A percentile compares a stretch with the other conserved stretches of the same genome.
Evolutionary conservation across 92 coral and sea anemone species (phyloP).

Genomic region (Scolanthus callimorphus): DNA sequence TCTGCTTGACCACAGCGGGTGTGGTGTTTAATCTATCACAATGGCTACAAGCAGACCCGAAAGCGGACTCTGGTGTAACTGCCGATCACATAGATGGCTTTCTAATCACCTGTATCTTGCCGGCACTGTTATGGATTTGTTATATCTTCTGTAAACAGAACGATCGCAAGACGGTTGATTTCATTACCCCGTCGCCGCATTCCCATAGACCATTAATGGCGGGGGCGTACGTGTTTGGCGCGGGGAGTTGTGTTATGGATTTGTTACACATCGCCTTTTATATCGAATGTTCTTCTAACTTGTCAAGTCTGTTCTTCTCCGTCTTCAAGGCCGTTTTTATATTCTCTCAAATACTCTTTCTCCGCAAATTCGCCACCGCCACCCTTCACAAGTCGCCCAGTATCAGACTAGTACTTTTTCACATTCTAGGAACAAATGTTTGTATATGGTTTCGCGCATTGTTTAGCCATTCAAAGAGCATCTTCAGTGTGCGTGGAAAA

Average conservation of each 20-base stretch:
- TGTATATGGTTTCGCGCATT: constrained; percentile 93
- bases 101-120: constrained; percentile 91
- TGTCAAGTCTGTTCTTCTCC: constrained; percentile 87
- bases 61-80: constrained; percentile 84
- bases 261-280: constrained; percentile 86
- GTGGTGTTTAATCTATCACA: constrained; percentile 89
- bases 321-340: constrained; percentile 91
- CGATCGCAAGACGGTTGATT: constrained; percentile 92
- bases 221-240: constrained; percentile 94
- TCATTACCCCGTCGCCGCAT: constrained; percentile 76
- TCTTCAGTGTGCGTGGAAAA: constrained; percentile 44
- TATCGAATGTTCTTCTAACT: constrained; percentile 85
- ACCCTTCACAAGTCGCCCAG: constrained; percentile 92
- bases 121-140: constrained; percentile 91
- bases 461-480: constrained; percentile 79
- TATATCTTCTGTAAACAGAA: constrained; percentile 88
- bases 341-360: constrained; percentile 85
- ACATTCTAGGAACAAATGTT: constrained; percentile 91
- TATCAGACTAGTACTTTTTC: constrained; percentile 91
- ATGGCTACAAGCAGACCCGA: constrained; percentile 93
- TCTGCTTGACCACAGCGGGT: constrained; percentile 95
- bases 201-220: constrained; percentile 95
- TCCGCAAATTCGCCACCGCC: constrained; percentile 91
- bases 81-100: constrained; percentile 95
- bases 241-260: constrained; percentile 92